Evolutionary conservation across 2,797 vertebrate genomes (phyloP), one percentile per base, ranked within the genome.

Genomic region (Fratercula arctica): DNA sequence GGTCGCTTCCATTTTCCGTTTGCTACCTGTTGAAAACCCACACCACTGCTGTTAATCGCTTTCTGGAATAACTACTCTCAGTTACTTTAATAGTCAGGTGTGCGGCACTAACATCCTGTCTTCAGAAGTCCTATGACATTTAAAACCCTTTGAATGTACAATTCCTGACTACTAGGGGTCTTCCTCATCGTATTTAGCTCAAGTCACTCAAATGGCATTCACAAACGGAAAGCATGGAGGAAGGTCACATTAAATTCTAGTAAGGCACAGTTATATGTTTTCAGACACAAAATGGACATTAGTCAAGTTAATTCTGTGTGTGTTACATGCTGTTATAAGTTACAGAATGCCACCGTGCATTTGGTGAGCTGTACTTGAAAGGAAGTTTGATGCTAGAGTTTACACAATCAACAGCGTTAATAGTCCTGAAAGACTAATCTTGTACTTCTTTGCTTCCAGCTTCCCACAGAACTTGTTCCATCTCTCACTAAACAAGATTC

Each of bases 1-100:
- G 98, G 98, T 90, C 98, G 98, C 96, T 99, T 99, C 99, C 99
- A 99, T 94, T 99, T 99, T 67, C 99, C 99, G 1, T 98, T 99
- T 33, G 99, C 98, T 89, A 99, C 98, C 99, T 99, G 95, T 97
- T 45, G 95, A 90, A 83, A 96, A 72, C 39, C 67, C 87, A 94
- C 33, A 97, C 31, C 46, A 50, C 37, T 53, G 39, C 50, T 45
- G 78, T 92, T 46, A 87, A 6, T 64, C 33, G 9, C 50, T 3
- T 48, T 18, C 54, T 78, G 74, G 8, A 72, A 37, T 5, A 50
- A 41, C 80, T 67, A 13, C 53, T 33, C 46, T 33, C 48, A 26
- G 33, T 39, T 74, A 61, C 5, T 51, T n/a, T 11, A 61, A 35
- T 1, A 67, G 83, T 18, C 59, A 56, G n/a, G 11, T 33, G 18